These are phyloP conservation scores for Rhineura floridana DNA, from an alignment of 2,113 vertebrate genomes.

Conservation along the genomic window DNA sequence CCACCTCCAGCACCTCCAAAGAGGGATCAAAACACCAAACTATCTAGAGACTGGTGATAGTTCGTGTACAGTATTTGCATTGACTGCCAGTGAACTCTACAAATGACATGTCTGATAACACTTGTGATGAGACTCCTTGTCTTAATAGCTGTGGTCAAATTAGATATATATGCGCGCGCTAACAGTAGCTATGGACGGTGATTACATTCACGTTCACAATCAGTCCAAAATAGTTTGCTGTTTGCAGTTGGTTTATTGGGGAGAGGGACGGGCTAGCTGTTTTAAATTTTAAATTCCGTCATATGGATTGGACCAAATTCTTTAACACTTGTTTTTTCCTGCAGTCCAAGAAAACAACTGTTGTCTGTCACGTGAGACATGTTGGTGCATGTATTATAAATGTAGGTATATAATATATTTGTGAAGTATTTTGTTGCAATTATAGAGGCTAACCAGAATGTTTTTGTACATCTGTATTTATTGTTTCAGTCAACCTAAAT, in stretches of 20 bases:
- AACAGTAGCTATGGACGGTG: constrained; percentile 48
- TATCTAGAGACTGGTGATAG: constrained; percentile 91
- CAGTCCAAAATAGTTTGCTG: constrained; percentile 38
- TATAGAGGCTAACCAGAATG: constrained; percentile 75
- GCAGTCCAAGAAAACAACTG: constrained; percentile 62
- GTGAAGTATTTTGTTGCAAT: constrained; percentile 70
- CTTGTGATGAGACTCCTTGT: constrained; percentile 35
- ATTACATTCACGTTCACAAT: constrained; percentile 52
- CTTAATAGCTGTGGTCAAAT: background rate
- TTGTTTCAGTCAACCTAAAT: constrained; percentile 61
- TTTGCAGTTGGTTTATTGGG: constrained; percentile 39
- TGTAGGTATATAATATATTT: constrained; percentile 74
- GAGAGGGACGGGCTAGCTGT: constrained; percentile 44
- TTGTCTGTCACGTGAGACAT: constrained; percentile 75
- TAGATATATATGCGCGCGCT: constrained; percentile 57
- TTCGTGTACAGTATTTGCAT: background rate
- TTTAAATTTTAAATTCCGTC: constrained; percentile 55
- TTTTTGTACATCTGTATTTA: constrained; percentile 72
- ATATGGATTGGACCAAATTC: constrained; percentile 77
- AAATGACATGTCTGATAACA: constrained; percentile 19
- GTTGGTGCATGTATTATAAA: constrained; percentile 79
- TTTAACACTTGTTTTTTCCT: constrained; percentile 62
- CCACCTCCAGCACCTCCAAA: constrained; percentile 94
- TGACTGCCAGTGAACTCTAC: constrained; percentile 13
- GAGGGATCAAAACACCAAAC: constrained; percentile 93